phyloP scores from a whole-genome alignment of 2,113 vertebrate genomes.

The Peromyscus californicus region DNA sequence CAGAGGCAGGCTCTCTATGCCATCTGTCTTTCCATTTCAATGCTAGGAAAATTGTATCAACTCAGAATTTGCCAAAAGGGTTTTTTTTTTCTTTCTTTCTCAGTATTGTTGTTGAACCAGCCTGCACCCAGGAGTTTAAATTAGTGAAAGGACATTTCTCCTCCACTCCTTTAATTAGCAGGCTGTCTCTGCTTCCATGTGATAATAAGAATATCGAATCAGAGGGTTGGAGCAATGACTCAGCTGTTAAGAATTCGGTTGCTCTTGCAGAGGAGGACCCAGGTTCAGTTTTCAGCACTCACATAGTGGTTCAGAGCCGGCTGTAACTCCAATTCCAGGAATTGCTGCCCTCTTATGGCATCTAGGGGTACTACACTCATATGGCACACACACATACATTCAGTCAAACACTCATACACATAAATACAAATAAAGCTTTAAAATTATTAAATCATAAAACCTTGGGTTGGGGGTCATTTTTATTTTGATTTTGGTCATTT shows the following conservation, averaged over 20 bases:
- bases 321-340: neutral
- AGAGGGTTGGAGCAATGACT: neutral
- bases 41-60: constrained; percentile 33
- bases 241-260: neutral
- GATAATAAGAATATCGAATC: neutral
- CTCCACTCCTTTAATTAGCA: fast-evolving
- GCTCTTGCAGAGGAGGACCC: neutral
- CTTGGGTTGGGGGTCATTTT: neutral
- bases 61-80: neutral
- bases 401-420: neutral
- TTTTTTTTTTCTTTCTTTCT: neutral
- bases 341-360: neutral
- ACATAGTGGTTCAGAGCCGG: neutral
- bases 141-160: neutral
- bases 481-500: neutral
- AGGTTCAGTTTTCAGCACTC: neutral
- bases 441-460: neutral
- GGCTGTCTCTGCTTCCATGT: neutral
- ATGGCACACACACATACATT: neutral
- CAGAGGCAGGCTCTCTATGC: neutral
- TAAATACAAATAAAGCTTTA: neutral
- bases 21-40: neutral
- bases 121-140: neutral
- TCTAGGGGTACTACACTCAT: neutral
- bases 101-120: neutral